A percentile compares a stretch with the other conserved stretches of the same genome.
Conservation (phyloP, 2,888 invertebrate genomes). For the Epistrophe grossulariae region DNA sequence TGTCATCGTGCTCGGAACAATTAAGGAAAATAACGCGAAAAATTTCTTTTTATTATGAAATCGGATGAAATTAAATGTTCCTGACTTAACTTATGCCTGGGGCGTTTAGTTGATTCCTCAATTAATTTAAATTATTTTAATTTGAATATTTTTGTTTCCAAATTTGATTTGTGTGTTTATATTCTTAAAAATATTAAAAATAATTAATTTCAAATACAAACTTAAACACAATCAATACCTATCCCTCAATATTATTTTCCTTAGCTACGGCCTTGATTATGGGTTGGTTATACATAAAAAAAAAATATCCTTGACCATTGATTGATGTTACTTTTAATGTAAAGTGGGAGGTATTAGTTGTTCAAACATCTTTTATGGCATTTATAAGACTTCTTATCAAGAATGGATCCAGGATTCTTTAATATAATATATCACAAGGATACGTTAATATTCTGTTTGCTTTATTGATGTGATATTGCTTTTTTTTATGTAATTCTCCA, state of each 20-base stretch:
- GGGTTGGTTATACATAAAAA: neutral
- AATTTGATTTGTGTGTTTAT: too few relatives aligned
- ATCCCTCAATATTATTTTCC: neutral
- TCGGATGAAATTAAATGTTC: too few relatives aligned
- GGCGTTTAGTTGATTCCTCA: too few relatives aligned
- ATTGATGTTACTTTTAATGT: constrained; percentile 29
- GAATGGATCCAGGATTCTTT: constrained; percentile 12
- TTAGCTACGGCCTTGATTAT: neutral
- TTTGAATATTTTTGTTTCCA: too few relatives aligned
- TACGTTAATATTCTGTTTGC: constrained; percentile 4
- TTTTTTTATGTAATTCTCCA: neutral
- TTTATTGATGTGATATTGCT: constrained; percentile 28
- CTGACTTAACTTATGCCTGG: too few relatives aligned
- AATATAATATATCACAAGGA: constrained; percentile 5
- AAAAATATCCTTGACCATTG: constrained; percentile 42
- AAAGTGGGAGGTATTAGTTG: constrained; percentile 29
- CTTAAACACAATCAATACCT: neutral
- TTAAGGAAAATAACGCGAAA: too few relatives aligned
- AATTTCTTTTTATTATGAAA: too few relatives aligned
- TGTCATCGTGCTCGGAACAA: too few relatives aligned
- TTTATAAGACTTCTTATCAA: constrained; percentile 3
- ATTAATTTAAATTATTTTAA: too few relatives aligned
- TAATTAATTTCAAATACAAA: too few relatives aligned
- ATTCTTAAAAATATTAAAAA: too few relatives aligned
- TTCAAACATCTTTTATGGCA: constrained; percentile 26